Evolutionary conservation across 2,888 invertebrate genomes (phyloP).

Genomic region (Anticlea derivata): DNA sequence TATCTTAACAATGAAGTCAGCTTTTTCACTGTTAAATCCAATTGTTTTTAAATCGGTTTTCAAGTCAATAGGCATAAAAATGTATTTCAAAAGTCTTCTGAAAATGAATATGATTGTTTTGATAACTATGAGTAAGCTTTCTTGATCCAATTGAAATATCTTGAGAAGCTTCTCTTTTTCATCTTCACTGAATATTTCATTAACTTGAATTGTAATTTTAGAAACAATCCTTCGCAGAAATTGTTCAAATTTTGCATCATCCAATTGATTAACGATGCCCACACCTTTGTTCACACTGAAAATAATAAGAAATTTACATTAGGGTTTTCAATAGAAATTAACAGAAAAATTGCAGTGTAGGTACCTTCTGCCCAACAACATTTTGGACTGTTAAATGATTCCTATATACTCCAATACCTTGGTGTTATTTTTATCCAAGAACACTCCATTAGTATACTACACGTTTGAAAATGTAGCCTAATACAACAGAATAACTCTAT

Average conservation of each 20-base stretch:
- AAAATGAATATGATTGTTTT: conserved; percentile 68
- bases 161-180: conserved; percentile 65
- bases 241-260: conserved; percentile 70
- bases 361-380: too few species aligned
- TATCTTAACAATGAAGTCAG: conserved; percentile 64
- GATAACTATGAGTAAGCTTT: conserved; percentile 56
- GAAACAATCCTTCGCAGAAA: conserved; percentile 65
- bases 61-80: conserved; percentile 71
- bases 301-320: conserved; percentile 24
- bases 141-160: conserved; percentile 65
- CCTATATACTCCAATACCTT: too few species aligned
- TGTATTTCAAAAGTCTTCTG: conserved; percentile 66
- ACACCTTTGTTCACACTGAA: conserved; percentile 69
- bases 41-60: conserved; percentile 60
- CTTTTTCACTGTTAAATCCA: conserved; percentile 63
- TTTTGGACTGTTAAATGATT: too few species aligned
- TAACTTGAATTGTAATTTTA: conserved; percentile 60
- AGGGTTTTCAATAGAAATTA: not conserved
- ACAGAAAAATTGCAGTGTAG: too few species aligned
- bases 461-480: too few species aligned
- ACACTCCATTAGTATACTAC: conserved; percentile 47
- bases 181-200: conserved; percentile 68
- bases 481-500: too few species aligned
- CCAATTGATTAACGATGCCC: conserved; percentile 58
- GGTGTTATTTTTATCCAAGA: conserved; percentile 62